A percentile compares a stretch with the other conserved stretches of the same genome.
These are phyloP conservation scores for Staurois parvus DNA, from an alignment of 2,797 vertebrate genomes.

Conservation along the genomic window DNA sequence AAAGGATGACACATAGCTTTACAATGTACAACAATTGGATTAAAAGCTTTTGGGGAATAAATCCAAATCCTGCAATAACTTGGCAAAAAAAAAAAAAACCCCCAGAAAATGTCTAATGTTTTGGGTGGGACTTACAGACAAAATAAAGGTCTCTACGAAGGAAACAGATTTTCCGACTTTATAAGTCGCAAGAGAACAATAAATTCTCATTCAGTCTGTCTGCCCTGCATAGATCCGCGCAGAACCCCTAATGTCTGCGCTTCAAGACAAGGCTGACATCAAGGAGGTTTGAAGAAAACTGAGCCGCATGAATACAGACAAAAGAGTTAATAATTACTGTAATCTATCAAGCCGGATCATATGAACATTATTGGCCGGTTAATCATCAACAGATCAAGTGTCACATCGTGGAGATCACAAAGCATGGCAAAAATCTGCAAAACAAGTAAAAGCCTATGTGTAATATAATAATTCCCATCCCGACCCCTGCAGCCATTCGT, in stretches of 20 bases:
- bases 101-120: background rate
- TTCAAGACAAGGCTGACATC: slow-evolving; percentile 9
- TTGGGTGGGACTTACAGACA: background rate
- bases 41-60: slow-evolving; percentile 16
- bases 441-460: slow-evolving; percentile 51
- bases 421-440: slow-evolving; percentile 15
- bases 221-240: background rate
- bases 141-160: background rate
- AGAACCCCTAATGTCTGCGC: background rate
- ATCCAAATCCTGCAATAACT: slow-evolving; percentile 30
- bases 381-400: slow-evolving; percentile 18
- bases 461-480: slow-evolving; percentile 42
- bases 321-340: slow-evolving; percentile 44
- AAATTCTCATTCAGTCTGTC: background rate
- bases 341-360: slow-evolving; percentile 27
- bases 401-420: slow-evolving; percentile 10
- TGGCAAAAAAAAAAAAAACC: slow-evolving; percentile 8
- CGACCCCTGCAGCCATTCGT: slow-evolving; percentile 2
- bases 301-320: slow-evolving; percentile 6
- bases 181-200: background rate
- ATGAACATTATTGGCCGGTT: slow-evolving; percentile 28
- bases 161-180: background rate
- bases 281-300: background rate
- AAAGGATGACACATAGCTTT: slow-evolving; percentile 24
- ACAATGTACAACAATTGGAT: slow-evolving; percentile 10